Evolutionary conservation across 2,113 vertebrate species (phyloP).

Genomic region (Electrona antarctica): DNA sequence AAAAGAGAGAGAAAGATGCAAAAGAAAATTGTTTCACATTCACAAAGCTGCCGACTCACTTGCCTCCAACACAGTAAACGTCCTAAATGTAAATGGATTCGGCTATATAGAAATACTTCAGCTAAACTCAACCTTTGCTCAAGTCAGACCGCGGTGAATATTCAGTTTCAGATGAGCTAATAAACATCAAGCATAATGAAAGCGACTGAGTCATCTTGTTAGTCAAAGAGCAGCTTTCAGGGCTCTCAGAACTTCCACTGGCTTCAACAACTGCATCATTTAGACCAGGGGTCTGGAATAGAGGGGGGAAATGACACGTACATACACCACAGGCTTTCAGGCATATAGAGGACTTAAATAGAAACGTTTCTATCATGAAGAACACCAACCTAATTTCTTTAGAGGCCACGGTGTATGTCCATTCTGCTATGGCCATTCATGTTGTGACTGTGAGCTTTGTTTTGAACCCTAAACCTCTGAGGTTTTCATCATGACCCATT

Average conservation of each 20-base stretch:
- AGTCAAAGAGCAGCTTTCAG: slow-evolving; percentile 67
- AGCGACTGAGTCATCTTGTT: slow-evolving; percentile 53
- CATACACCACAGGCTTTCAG: background rate
- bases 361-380: no score
- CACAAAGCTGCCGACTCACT: no score
- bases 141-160: slow-evolving; percentile 21
- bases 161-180: slow-evolving; percentile 27
- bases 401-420: no score
- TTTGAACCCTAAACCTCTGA: no score
- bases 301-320: slow-evolving; percentile 20
- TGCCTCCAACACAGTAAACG: no score
- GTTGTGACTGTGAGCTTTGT: no score
- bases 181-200: slow-evolving; percentile 38
- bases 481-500: no score
- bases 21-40: slow-evolving; percentile 1
- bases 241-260: slow-evolving; percentile 9
- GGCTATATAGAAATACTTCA: background rate
- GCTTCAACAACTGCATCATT: slow-evolving; percentile 53
- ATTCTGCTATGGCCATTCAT: no score
- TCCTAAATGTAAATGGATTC: no score
- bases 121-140: background rate
- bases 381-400: no score
- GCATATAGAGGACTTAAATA: no score
- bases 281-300: slow-evolving; percentile 27
- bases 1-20: slow-evolving; percentile 3